Evolutionary conservation across 2,888 invertebrate species (phyloP), one percentile per base, ranked within the genome.

Genomic region (Scaptomyza caliginosa): DNA sequence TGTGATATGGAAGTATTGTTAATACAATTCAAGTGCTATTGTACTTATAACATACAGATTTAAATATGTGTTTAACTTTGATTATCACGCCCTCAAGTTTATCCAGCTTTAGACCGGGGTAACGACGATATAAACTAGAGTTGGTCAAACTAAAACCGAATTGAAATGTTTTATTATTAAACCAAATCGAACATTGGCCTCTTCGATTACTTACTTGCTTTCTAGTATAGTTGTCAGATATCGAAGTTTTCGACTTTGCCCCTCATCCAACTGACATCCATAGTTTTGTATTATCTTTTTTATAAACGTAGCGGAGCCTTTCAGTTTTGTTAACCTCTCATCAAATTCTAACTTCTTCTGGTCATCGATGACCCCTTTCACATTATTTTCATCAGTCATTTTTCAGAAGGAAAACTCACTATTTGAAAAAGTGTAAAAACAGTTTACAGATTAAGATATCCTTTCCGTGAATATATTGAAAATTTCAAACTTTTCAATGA

Each of bases 261-360:
- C 82, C 10, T 69, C 55, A 21, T 67, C 42, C 30, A 79, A 32
- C 3, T 43, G 54, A 0, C 19, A 10, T 13, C 24, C 46, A 36
- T 64, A 64, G 1, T 54, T 84, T 69, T 28, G 74, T 23, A 95
- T 95, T 92, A 96, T 94, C 74, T 92, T 93, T 86, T 94, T 94
- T 89, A 96, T 90, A 88, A 95, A 95, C n/a, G 95, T 95, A 79
- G 95, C 93, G 91, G 94, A 95, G 78, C 93, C 93, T 91, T 89
- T 77, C 74, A 89, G 74, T 46, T 80, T 76, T 28, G 34, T 62
- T 21, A 36, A 81, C 71, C 36, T 87, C 88, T 30, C 21, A 13
- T 36, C 23, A 11, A 17, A 36, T 3, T 17, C 24, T 1, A 0
- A 5, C n/a, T 10, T 7, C 1, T 30, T 19, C 13, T 2, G 7